Conservation (phyloP, 2,888 invertebrate genomes). For the Gryllus longicercus region DNA sequence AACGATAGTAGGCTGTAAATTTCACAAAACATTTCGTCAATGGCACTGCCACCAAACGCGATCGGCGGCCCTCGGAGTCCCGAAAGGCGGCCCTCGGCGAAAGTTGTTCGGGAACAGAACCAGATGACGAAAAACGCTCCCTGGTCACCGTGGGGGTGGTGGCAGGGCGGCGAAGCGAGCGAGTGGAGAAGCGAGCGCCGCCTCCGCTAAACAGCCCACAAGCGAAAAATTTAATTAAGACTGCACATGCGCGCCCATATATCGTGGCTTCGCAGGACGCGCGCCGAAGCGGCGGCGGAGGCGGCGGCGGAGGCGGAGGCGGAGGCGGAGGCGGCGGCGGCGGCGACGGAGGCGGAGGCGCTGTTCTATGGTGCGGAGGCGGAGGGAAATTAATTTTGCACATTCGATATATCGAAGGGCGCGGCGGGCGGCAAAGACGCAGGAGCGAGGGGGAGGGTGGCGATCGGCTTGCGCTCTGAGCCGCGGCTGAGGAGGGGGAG, state of each 20-base stretch:
- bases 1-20: no score
- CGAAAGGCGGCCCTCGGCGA: no score
- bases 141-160: no score
- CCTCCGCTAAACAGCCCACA: not conserved
- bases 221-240: conserved; percentile 11
- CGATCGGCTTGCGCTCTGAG: no score
- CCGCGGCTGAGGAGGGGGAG: no score
- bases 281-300: not conserved
- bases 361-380: not conserved
- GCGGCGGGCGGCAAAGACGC: not conserved
- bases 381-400: not conserved
- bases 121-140: no score
- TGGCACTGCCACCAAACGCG: no score
- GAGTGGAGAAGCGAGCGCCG: not conserved
- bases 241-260: conserved; percentile 11
- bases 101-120: no score
- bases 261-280: not conserved
- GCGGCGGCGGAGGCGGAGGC: not conserved
- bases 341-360: not conserved
- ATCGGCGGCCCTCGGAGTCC: no score
- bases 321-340: not conserved
- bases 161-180: not conserved
- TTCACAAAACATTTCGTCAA: no score
- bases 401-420: conserved; percentile 11
- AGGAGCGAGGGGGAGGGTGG: not conserved